These are phyloP conservation scores for Phataginus tetradactyla DNA, from an alignment of 2,797 vertebrate genomes.

Conservation along the genomic window DNA sequence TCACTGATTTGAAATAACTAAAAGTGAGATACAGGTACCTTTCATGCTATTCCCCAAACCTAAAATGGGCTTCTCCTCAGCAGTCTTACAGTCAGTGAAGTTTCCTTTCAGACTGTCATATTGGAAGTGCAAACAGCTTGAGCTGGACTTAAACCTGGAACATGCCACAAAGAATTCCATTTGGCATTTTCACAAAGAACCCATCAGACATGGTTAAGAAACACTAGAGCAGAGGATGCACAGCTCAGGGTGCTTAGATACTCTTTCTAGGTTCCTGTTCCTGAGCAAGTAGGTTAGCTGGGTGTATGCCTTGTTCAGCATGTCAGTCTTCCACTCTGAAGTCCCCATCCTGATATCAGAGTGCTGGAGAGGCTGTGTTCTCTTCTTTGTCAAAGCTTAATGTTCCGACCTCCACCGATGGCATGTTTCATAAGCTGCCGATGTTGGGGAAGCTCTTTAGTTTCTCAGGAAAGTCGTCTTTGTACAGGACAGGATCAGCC, in stretches of 20 bases:
- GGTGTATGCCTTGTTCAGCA: not conserved
- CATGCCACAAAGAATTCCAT: not conserved
- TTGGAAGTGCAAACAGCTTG: not conserved
- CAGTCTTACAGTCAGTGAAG: not conserved
- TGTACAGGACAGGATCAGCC: slow-evolving; percentile 97
- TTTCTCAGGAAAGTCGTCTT: slow-evolving; percentile 99
- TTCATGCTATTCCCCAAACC: not conserved
- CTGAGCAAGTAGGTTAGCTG: not conserved
- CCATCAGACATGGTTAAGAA: fast-evolving
- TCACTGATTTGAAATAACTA: not conserved
- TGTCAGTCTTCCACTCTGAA: not conserved
- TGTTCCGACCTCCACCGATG: not conserved
- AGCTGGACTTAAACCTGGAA: not conserved
- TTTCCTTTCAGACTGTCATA: not conserved
- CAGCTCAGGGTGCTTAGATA: not conserved
- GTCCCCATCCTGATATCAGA: not conserved
- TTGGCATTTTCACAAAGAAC: not conserved
- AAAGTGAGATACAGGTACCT: not conserved
- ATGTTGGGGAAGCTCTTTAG: slow-evolving; percentile 99
- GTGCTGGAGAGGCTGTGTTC: not conserved
- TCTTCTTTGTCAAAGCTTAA: not conserved
- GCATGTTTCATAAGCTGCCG: slow-evolving; percentile 92
- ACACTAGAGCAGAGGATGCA: not conserved
- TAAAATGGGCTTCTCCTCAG: not conserved
- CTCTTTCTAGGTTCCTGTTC: not conserved